Percentiles rank a stretch among this genome's conserved stretches.
Conservation (phyloP, 2,888 invertebrate genomes). For the Apeira syringaria region DNA sequence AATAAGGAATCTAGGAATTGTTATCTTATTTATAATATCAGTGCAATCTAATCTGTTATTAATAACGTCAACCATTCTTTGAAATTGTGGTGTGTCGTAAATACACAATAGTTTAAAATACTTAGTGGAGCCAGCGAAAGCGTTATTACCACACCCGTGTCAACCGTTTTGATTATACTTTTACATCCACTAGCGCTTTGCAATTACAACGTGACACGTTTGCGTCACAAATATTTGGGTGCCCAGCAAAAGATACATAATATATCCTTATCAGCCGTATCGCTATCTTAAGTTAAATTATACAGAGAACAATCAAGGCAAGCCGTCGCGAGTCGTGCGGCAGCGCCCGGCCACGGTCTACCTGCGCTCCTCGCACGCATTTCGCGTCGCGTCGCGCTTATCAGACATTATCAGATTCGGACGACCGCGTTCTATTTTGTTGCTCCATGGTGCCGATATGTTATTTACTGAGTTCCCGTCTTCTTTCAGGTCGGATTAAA, state of each 20-base stretch:
- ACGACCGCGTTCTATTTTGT: slow-evolving; percentile 55
- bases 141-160: slow-evolving; percentile 9
- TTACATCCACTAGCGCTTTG: slow-evolving; percentile 7
- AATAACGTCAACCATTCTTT: slow-evolving; percentile 30
- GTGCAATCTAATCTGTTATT: slow-evolving; percentile 49
- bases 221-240: slow-evolving; percentile 28
- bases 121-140: slow-evolving; percentile 3
- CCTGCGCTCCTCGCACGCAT: slow-evolving; percentile 57
- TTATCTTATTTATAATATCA: slow-evolving; percentile 46
- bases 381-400: slow-evolving; percentile 53
- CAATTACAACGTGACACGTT: slow-evolving; percentile 10
- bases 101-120: background rate
- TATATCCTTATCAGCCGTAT: slow-evolving; percentile 71
- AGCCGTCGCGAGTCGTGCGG: slow-evolving; percentile 49
- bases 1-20: slow-evolving; percentile 27
- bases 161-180: slow-evolving; percentile 2
- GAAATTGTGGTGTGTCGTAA: slow-evolving; percentile 2
- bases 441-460: slow-evolving; percentile 40
- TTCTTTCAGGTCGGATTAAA: slow-evolving; percentile 78
- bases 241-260: slow-evolving; percentile 40
- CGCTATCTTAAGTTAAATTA: slow-evolving; percentile 79
- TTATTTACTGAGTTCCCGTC: slow-evolving; percentile 50
- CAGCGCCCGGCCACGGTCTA: slow-evolving; percentile 61
- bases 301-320: slow-evolving; percentile 66
- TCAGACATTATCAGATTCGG: slow-evolving; percentile 60